Evolutionary conservation across 2,888 invertebrate species (phyloP).

Genomic region (Fragum fragum): DNA sequence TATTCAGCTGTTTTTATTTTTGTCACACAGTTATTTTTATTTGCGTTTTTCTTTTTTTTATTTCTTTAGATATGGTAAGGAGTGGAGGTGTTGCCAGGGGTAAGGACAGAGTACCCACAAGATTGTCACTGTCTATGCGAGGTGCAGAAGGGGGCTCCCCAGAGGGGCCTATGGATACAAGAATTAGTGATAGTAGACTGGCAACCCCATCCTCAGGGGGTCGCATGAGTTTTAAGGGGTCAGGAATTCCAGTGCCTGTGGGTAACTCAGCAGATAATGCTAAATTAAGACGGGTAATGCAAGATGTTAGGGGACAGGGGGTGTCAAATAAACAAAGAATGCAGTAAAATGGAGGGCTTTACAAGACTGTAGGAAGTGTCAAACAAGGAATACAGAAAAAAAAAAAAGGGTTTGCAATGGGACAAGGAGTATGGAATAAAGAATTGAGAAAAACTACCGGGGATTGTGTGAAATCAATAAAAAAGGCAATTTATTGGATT

Average conservation of each 20-base stretch:
- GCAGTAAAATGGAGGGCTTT: slow-evolving; percentile 33
- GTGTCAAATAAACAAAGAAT: slow-evolving; percentile 45
- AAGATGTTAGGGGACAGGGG: slow-evolving; percentile 67
- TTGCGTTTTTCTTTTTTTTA: slow-evolving; percentile 7
- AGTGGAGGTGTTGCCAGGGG: slow-evolving; percentile 71
- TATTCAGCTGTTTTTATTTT: background rate
- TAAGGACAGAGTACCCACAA: slow-evolving; percentile 80
- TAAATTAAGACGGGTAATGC: slow-evolving; percentile 77
- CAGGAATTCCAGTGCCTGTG: slow-evolving; percentile 82
- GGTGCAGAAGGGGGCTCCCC: slow-evolving; percentile 75
- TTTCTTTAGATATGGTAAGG: slow-evolving; percentile 52
- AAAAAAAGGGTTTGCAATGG: no score
- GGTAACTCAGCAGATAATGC: slow-evolving; percentile 77
- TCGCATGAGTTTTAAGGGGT: slow-evolving; percentile 81
- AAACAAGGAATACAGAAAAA: no score
- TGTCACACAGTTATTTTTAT: background rate
- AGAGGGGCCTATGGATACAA: slow-evolving; percentile 66
- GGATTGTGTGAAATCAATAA: no score
- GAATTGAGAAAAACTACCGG: no score
- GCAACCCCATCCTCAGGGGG: slow-evolving; percentile 84
- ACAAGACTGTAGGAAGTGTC: slow-evolving; percentile 11
- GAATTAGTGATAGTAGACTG: slow-evolving; percentile 80
- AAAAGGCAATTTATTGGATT: no score
- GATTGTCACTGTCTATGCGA: slow-evolving; percentile 74
- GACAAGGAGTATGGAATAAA: no score